A percentile compares a stretch with the other conserved stretches of the same genome.
Conservation (phyloP, 2,797 vertebrate genomes). For the Rhinophrynus dorsalis region DNA sequence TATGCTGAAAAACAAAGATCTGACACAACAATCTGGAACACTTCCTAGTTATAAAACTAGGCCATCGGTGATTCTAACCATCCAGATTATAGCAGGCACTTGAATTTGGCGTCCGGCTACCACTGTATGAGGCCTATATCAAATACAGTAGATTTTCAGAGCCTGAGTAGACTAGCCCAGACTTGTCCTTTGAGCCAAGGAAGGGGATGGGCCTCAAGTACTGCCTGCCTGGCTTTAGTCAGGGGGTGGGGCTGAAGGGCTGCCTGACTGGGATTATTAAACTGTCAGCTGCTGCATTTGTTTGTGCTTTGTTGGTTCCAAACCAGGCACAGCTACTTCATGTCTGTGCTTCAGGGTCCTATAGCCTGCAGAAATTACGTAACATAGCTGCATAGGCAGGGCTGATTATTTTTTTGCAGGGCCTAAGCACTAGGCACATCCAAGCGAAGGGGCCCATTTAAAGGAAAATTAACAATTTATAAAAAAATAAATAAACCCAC, state of each 20-base stretch:
- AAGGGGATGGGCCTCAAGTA: not conserved
- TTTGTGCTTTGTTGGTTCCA: not conserved
- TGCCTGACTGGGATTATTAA: not conserved
- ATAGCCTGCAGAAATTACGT: not conserved
- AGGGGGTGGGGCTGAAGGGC: not conserved
- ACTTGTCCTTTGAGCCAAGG: not conserved
- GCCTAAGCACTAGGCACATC: too few relatives aligned
- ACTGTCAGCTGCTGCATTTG: not conserved
- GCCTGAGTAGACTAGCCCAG: slow-evolving; percentile 6
- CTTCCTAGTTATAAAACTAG: too few relatives aligned
- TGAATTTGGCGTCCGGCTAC: not conserved
- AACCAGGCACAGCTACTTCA: not conserved
- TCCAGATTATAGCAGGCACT: too few relatives aligned
- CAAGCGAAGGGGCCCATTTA: too few relatives aligned
- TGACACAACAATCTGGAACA: too few relatives aligned
- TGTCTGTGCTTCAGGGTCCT: not conserved
- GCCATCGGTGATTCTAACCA: too few relatives aligned
- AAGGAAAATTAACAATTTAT: too few relatives aligned
- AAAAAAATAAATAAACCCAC: too few relatives aligned
- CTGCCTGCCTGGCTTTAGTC: not conserved
- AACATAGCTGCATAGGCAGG: not conserved
- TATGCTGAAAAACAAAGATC: too few relatives aligned
- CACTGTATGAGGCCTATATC: not conserved
- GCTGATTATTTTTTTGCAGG: too few relatives aligned
- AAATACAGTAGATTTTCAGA: not conserved